Conservation (phyloP, 2,888 invertebrate species). For the Eristalinus aeneus region DNA sequence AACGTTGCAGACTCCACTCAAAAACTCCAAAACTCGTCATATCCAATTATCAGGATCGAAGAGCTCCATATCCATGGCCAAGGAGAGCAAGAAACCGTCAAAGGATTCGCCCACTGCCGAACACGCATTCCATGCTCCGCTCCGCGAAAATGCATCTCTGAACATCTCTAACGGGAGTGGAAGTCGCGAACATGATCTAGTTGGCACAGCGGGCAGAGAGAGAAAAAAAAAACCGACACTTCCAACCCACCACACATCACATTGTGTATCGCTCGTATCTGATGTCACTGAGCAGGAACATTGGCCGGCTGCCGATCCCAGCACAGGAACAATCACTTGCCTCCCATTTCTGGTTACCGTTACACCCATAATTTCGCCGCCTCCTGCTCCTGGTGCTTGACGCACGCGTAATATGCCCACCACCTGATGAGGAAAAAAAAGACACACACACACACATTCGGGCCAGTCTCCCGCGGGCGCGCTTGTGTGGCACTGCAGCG, state of each 20-base stretch:
- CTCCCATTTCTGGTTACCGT: conserved; percentile 16
- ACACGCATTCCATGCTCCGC: too few relatives aligned
- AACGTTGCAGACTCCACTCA: too few relatives aligned
- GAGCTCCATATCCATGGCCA: too few relatives aligned
- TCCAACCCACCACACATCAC: background rate
- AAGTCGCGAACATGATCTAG: background rate
- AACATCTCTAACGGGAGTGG: background rate
- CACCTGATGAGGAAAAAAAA: conserved; percentile 49
- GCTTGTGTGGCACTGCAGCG: conserved; percentile 17
- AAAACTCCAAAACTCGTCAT: too few relatives aligned
- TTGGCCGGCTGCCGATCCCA: background rate
- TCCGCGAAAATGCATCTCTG: too few relatives aligned
- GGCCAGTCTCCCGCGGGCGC: conserved; percentile 35
- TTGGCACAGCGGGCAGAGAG: background rate
- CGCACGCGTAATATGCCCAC: conserved; percentile 49
- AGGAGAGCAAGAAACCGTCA: too few relatives aligned
- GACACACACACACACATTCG: too few relatives aligned
- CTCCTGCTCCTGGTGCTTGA: conserved; percentile 6
- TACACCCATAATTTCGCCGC: conserved; percentile 33
- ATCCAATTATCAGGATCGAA: too few relatives aligned
- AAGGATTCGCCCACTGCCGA: too few relatives aligned
- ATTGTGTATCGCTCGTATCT: background rate
- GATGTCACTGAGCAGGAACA: background rate
- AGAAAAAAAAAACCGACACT: background rate
- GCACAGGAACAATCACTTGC: background rate